These are phyloP conservation scores for Timandra comae DNA, from an alignment of 2,888 invertebrate genomes.

Conservation along the genomic window DNA sequence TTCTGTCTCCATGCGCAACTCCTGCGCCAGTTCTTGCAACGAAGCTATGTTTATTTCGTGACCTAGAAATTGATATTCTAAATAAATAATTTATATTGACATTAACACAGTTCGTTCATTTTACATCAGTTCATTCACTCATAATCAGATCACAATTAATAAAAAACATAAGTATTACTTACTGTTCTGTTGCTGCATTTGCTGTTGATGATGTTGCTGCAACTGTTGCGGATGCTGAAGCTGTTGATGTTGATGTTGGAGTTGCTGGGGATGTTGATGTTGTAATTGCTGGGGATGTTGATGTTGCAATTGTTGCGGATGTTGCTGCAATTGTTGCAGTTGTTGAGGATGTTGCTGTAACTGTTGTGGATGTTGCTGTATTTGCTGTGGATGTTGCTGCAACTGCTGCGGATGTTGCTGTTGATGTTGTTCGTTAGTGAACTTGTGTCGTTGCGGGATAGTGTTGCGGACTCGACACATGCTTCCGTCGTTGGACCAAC, in stretches of 20 bases:
- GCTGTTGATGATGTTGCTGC: conserved; percentile 22
- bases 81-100: neutral
- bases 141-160: conserved; percentile 1
- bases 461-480: conserved; percentile 65
- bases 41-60: conserved; percentile 65
- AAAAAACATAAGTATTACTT: conserved; percentile 5
- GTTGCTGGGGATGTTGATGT: conserved; percentile 29
- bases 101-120: no score
- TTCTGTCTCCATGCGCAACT: conserved; percentile 64
- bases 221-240: conserved; percentile 22
- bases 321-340: conserved; percentile 33
- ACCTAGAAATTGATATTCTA: conserved; percentile 27
- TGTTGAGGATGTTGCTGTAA: conserved; percentile 37
- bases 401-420: conserved; percentile 39
- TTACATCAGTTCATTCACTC: neutral
- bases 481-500: conserved; percentile 67
- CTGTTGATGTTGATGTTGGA: conserved; percentile 27
- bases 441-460: conserved; percentile 61
- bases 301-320: conserved; percentile 30
- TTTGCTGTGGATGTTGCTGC: conserved; percentile 30
- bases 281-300: conserved; percentile 33
- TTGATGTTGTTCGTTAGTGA: conserved; percentile 63
- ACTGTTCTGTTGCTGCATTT: conserved; percentile 26
- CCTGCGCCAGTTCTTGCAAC: conserved; percentile 64
- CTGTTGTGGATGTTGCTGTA: conserved; percentile 29